These are phyloP conservation scores for Parazoanthus darwini DNA, from an alignment of 92 coral and sea anemone genomes.

Conservation along the genomic window DNA sequence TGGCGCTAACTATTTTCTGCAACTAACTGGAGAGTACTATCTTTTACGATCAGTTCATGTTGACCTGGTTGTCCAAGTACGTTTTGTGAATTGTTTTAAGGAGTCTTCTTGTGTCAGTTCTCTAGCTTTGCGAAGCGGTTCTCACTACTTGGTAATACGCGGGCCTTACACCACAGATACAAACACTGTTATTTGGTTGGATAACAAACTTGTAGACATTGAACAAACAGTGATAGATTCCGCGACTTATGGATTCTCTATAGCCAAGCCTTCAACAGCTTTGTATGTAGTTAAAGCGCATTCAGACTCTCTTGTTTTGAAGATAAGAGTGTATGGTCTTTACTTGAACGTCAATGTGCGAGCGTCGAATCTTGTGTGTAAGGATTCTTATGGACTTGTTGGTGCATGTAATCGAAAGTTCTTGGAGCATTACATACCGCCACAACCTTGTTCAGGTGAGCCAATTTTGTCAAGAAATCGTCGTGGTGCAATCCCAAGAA, in stretches of 20 bases:
- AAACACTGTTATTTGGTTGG: slow-evolving; percentile 48
- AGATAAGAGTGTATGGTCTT: slow-evolving; percentile 64
- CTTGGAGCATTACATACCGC: slow-evolving; percentile 42
- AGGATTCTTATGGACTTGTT: slow-evolving; percentile 60
- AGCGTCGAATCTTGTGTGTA: slow-evolving; percentile 50
- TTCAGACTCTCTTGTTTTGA: slow-evolving; percentile 33
- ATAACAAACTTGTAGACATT: slow-evolving; percentile 38
- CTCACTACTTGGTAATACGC: slow-evolving; percentile 51
- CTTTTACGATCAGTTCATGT: slow-evolving; percentile 53
- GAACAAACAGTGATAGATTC: slow-evolving; percentile 32
- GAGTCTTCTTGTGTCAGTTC: slow-evolving; percentile 57
- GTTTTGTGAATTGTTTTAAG: slow-evolving; percentile 54
- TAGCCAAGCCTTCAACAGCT: slow-evolving; percentile 46
- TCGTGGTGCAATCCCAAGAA: slow-evolving; percentile 2
- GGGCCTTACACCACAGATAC: slow-evolving; percentile 49
- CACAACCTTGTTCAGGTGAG: slow-evolving; percentile 15
- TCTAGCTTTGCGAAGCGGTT: slow-evolving; percentile 48
- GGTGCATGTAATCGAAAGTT: slow-evolving; percentile 61
- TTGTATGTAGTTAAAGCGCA: slow-evolving; percentile 44
- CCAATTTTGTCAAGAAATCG: slow-evolving; percentile 4
- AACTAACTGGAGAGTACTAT: slow-evolving; percentile 61
- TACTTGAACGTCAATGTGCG: slow-evolving; percentile 47
- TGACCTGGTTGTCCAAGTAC: slow-evolving; percentile 50
- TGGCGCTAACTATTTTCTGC: slow-evolving; percentile 50
- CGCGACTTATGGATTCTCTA: slow-evolving; percentile 51